Evolutionary conservation across 2,888 invertebrate species (phyloP).

Genomic region (Melitaea athalia): DNA sequence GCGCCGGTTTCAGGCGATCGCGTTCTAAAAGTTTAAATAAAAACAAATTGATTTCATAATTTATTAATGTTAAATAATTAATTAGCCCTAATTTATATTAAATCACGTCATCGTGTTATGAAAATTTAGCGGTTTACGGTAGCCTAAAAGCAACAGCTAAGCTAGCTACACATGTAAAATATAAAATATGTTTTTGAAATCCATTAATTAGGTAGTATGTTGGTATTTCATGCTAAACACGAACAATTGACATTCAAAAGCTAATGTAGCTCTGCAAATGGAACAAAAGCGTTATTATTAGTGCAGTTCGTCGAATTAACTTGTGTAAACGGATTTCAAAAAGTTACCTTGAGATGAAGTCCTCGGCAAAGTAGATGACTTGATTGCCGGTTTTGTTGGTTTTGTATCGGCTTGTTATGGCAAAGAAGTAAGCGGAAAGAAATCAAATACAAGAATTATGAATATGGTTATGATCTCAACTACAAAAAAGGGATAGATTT

Average conservation of each 20-base stretch:
- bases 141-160: slow-evolving; percentile 27
- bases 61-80: not conserved
- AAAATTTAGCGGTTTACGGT: slow-evolving; percentile 21
- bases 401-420: slow-evolving; percentile 92
- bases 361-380: slow-evolving; percentile 96
- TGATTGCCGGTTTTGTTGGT: slow-evolving; percentile 98
- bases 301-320: slow-evolving; percentile 20
- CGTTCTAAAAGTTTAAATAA: slow-evolving; percentile 80
- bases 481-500: slow-evolving; percentile 52
- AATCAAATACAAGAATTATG: slow-evolving; percentile 78
- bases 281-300: slow-evolving; percentile 33
- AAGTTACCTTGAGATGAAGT: slow-evolving; percentile 95
- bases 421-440: slow-evolving; percentile 82
- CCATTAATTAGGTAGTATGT: slow-evolving; percentile 26
- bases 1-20: slow-evolving; percentile 93
- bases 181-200: slow-evolving; percentile 24
- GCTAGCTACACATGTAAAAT: not conserved
- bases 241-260: slow-evolving; percentile 15
- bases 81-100: not conserved
- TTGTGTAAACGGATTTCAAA: slow-evolving; percentile 58
- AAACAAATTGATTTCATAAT: not conserved
- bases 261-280: slow-evolving; percentile 28
- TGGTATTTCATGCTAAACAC: slow-evolving; percentile 9
- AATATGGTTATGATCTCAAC: slow-evolving; percentile 62
- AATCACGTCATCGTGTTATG: not conserved